phyloP scores from a whole-genome alignment of 2,888 invertebrate genomes.

The Isoperla grammatica region DNA sequence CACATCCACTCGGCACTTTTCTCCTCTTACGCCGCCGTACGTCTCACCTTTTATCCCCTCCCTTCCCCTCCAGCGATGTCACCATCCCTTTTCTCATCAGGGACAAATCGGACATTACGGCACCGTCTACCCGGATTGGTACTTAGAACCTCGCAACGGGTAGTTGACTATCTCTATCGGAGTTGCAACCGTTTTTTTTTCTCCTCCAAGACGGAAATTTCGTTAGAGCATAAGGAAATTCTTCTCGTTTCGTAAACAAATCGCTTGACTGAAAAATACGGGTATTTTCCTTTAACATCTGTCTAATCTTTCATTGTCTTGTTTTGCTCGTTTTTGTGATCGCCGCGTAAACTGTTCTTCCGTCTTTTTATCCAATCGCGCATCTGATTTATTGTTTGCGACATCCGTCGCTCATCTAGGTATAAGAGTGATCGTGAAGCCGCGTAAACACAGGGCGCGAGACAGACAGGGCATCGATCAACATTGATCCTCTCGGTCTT shows the following conservation, averaged over 20 bases:
- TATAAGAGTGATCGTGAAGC: background rate
- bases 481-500: conserved; percentile 22
- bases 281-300: conserved; percentile 9
- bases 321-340: conserved; percentile 11
- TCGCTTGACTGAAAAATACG: conserved; percentile 15
- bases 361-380: conserved; percentile 9
- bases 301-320: conserved; percentile 20
- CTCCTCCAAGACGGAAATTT: too few relatives aligned
- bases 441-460: conserved; percentile 11
- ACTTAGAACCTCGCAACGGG: conserved; percentile 19
- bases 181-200: background rate
- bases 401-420: conserved; percentile 23
- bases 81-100: conserved; percentile 17
- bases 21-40: background rate
- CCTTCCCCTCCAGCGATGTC: conserved; percentile 8
- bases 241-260: conserved; percentile 7
- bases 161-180: background rate
- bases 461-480: conserved; percentile 22
- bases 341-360: conserved; percentile 19
- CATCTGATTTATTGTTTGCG: conserved; percentile 24
- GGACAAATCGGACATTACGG: conserved; percentile 28
- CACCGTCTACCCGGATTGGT: conserved; percentile 19
- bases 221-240: too few relatives aligned
- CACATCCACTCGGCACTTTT: conserved; percentile 13
- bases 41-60: conserved; percentile 4